Evolutionary conservation across 2,113 vertebrate genomes (phyloP), one percentile per base, ranked within the genome.

Genomic region (Calidris pugnax): DNA sequence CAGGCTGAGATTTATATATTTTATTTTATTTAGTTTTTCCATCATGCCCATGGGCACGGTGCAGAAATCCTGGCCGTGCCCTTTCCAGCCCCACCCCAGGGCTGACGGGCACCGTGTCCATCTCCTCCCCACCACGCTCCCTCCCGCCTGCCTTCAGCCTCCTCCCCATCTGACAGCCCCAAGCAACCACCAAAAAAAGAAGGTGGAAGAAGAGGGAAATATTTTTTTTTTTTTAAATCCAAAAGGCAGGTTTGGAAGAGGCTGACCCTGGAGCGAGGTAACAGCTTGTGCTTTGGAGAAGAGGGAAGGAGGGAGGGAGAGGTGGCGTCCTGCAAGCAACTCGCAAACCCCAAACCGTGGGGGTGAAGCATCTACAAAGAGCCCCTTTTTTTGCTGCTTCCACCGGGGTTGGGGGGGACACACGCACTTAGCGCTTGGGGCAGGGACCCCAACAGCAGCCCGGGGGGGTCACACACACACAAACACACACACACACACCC

Each of bases 71-170:
- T 60, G 28, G 2, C 80, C 3, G 0, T 37, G 94, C 89, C 93
- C 89, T 43, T 63, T 23, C 64, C 91, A 87, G 90, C 96, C 93
- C 95, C 95, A 96, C 96, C 96, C 95, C 85, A 87, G 11, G 19
- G 24, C 88, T 80, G 78, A 45, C 60, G 87, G 0, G 51, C 83
- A 88, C 75, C 32, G 20, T 14, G 89, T 74, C 77, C 81, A 18
- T 51, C 76, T 87, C 72, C 85, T 32, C 74, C 85, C 41, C 81
- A 30, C 39, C 3, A 45, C 12, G 18, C 79, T 93, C 72, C 37
- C 19, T 18, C 71, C 81, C 39, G 45, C 9, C 72, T 14, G 81
- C 82, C 21, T 45, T 73, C 53, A 66, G 77, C 35, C 80, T 30
- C 63, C 41, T 5, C 13, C 23, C 1, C 4, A 64, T 16, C 35